phyloP scores from a whole-genome alignment of 2,888 invertebrate species.

The Fissipunctia ypsillon region DNA sequence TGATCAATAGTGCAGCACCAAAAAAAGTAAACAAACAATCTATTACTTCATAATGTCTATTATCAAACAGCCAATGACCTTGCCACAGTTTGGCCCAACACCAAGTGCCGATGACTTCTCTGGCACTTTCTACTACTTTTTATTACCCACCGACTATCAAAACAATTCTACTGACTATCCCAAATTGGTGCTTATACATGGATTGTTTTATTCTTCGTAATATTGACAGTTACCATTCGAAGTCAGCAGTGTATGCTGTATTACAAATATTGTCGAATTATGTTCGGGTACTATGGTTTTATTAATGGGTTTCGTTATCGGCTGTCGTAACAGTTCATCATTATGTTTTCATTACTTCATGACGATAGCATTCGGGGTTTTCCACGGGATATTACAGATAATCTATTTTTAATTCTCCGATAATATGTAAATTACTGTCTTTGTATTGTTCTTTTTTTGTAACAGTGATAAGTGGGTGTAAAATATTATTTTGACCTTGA shows the following conservation, averaged over 20 bases:
- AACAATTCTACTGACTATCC: constrained; percentile 43
- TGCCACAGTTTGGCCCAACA: constrained; percentile 87
- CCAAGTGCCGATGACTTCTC: constrained; percentile 88
- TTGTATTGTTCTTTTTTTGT: constrained; percentile 4
- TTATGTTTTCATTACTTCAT: constrained; percentile 72
- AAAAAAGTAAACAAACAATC: constrained; percentile 87
- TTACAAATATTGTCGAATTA: constrained; percentile 21
- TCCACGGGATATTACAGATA: constrained; percentile 56
- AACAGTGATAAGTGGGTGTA: constrained; percentile 7
- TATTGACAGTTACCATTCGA: constrained; percentile 15
- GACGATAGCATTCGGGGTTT: constrained; percentile 65
- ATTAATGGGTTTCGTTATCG: constrained; percentile 71
- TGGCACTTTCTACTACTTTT: constrained; percentile 86
- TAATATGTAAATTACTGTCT: constrained; percentile 24
- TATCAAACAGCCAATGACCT: constrained; percentile 87
- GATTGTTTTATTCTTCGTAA: constrained; percentile 52
- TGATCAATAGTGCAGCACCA: constrained; percentile 56
- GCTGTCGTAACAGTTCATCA: constrained; percentile 69
- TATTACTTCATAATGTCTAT: constrained; percentile 85
- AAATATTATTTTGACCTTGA: constrained; percentile 38
- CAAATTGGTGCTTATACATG: constrained; percentile 66
- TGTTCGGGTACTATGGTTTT: constrained; percentile 52
- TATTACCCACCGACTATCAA: constrained; percentile 71
- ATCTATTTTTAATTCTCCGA: constrained; percentile 46
- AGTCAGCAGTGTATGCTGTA: constrained; percentile 54